These are phyloP conservation scores for Drosophila melanosoma DNA, from an alignment of 2,888 invertebrate species.

Conservation along the genomic window DNA sequence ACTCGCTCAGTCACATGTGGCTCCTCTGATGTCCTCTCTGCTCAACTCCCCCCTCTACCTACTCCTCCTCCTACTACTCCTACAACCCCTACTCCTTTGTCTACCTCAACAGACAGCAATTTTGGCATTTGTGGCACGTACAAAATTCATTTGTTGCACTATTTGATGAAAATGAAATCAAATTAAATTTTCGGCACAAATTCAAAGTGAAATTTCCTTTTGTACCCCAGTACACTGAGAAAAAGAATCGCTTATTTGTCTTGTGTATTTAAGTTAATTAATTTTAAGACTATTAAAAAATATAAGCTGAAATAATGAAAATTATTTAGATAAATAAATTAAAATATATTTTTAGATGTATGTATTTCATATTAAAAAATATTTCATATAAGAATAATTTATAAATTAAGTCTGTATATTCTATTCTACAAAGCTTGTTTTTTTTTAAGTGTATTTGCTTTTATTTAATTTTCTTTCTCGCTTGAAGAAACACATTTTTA, in stretches of 20 bases:
- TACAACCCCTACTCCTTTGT: not conserved
- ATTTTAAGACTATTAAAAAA: not conserved
- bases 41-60: not conserved
- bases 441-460: not conserved
- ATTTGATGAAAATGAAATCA: constrained; percentile 79
- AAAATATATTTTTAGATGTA: not conserved
- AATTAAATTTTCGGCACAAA: constrained; percentile 76
- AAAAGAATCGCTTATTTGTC: not conserved
- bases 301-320: not conserved
- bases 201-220: constrained; percentile 66
- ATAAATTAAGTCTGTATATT: not conserved
- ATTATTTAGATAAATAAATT: not conserved
- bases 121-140: constrained; percentile 77
- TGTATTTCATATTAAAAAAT: not conserved
- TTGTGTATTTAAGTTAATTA: not conserved
- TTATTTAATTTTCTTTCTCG: not conserved
- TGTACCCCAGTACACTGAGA: not conserved
- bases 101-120: not conserved
- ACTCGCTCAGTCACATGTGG: constrained; percentile 53
- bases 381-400: not conserved
- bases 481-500: not conserved
- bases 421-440: too few species aligned
- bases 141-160: constrained; percentile 79
- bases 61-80: not conserved
- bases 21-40: constrained; percentile 21